Conservation (phyloP, 2,113 vertebrate genomes). For the Lepisosteus osseus region DNA sequence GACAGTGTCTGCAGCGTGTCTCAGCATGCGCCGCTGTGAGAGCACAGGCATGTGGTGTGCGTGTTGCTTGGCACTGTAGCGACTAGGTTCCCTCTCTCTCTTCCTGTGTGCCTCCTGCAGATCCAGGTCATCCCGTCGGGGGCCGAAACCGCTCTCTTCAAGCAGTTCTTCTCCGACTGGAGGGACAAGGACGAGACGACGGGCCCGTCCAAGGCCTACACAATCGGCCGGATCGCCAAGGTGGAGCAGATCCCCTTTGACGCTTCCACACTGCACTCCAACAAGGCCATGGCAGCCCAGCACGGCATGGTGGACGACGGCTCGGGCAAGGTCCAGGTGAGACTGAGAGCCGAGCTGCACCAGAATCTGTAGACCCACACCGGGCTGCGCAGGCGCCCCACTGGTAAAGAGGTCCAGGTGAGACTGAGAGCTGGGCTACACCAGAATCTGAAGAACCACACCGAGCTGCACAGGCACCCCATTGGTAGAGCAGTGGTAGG, state of each 20-base stretch:
- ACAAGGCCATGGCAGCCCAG: slow-evolving; percentile 63
- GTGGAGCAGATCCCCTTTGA: slow-evolving; percentile 64
- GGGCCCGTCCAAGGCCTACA: slow-evolving; percentile 44
- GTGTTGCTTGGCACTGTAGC: too few relatives aligned
- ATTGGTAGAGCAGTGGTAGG: too few relatives aligned
- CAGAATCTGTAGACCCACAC: too few relatives aligned
- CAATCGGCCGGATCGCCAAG: slow-evolving; percentile 45
- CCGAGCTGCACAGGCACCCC: too few relatives aligned
- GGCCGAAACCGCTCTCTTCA: slow-evolving; percentile 60
- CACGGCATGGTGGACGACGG: slow-evolving; percentile 68
- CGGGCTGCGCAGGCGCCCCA: too few relatives aligned
- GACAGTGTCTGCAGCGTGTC: too few relatives aligned
- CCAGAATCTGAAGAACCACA: too few relatives aligned
- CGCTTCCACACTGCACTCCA: slow-evolving; percentile 50
- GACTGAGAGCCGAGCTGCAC: too few relatives aligned
- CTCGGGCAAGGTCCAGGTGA: slow-evolving; percentile 61
- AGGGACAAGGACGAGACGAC: slow-evolving; percentile 55
- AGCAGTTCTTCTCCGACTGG: slow-evolving; percentile 70
- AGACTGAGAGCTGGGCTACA: too few relatives aligned
- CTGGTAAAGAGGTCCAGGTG: too few relatives aligned
- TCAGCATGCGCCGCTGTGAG: too few relatives aligned
- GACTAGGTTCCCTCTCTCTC: neutral
- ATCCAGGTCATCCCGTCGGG: slow-evolving; percentile 56
- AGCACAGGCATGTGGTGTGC: too few relatives aligned
- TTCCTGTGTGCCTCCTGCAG: slow-evolving; percentile 33